Conservation (phyloP, 2,797 vertebrate genomes). For the Craterocephalus amniculus region DNA sequence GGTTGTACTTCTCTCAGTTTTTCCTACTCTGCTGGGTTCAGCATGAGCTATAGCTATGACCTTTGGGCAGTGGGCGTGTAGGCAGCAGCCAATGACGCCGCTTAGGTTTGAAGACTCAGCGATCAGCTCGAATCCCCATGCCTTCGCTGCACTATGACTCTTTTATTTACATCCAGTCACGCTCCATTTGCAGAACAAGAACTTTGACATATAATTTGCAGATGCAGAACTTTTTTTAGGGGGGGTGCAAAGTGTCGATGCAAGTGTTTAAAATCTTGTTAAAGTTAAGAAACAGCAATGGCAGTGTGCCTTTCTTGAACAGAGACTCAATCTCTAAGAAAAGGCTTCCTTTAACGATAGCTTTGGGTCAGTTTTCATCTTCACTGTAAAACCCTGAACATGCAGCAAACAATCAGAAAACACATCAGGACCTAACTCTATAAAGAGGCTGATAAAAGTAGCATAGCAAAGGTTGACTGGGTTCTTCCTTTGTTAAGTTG, state of each 20-base stretch:
- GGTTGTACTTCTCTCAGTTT: neutral
- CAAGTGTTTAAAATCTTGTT: neutral
- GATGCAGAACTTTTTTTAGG: neutral
- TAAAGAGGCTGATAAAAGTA: neutral
- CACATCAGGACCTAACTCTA: neutral
- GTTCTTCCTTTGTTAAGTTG: neutral
- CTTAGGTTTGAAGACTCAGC: neutral
- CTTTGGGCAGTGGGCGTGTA: slow-evolving; percentile 8
- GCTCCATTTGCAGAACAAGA: neutral
- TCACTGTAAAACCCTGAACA: neutral
- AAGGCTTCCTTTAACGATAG: neutral
- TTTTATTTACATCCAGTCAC: neutral
- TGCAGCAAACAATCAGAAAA: neutral
- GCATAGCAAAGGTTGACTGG: neutral
- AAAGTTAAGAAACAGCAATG: neutral
- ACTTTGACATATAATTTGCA: neutral
- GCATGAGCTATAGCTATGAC: neutral
- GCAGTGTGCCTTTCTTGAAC: neutral
- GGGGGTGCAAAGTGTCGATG: neutral
- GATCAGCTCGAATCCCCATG: neutral
- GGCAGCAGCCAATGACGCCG: neutral
- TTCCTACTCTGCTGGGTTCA: neutral
- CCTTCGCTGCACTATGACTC: neutral
- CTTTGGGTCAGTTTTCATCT: neutral
- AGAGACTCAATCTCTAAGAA: neutral